Evolutionary conservation across 2,888 invertebrate genomes (phyloP).

Genomic region (Lasioglossum oenotherae): DNA sequence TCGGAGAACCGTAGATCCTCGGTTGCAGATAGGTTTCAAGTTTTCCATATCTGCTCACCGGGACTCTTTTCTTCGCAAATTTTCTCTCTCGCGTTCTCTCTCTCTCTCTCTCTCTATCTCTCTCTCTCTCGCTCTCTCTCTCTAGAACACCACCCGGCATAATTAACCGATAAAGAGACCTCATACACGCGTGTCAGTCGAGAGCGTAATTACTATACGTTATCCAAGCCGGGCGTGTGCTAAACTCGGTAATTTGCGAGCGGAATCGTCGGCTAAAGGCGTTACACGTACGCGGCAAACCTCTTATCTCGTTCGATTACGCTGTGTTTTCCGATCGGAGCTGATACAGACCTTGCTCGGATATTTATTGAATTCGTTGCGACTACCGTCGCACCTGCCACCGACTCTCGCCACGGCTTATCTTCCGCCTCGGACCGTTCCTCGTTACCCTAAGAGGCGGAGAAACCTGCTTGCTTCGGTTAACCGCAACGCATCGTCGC

Average conservation of each 20-base stretch:
- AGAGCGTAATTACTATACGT: constrained; percentile 52
- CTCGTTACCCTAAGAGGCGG: constrained; percentile 37
- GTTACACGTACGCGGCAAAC: constrained; percentile 21
- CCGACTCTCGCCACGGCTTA: constrained; percentile 32
- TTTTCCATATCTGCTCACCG: constrained; percentile 2
- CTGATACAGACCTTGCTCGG: constrained; percentile 23
- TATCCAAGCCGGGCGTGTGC: constrained; percentile 42
- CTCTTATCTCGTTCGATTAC: constrained; percentile 50
- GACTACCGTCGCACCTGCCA: constrained; percentile 45
- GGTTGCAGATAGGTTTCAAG: constrained; percentile 22
- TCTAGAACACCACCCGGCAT: constrained; percentile 19
- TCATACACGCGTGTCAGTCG: constrained; percentile 49
- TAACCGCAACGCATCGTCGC: constrained; percentile 39
- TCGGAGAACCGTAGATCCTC: constrained; percentile 37
- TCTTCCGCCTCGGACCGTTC: constrained; percentile 36
- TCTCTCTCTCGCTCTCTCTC: not conserved
- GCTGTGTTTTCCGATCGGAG: constrained; percentile 56
- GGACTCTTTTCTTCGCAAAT: not conserved
- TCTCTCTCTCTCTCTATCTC: not conserved
- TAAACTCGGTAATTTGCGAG: constrained; percentile 57
- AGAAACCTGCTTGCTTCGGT: constrained; percentile 47
- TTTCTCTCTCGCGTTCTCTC: not conserved
- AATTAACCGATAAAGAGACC: constrained; percentile 51
- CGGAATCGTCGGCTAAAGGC: constrained; percentile 51
- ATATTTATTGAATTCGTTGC: constrained; percentile 52